These are phyloP conservation scores for Apoderus coryli DNA, from an alignment of 2,888 invertebrate species.

Conservation along the genomic window DNA sequence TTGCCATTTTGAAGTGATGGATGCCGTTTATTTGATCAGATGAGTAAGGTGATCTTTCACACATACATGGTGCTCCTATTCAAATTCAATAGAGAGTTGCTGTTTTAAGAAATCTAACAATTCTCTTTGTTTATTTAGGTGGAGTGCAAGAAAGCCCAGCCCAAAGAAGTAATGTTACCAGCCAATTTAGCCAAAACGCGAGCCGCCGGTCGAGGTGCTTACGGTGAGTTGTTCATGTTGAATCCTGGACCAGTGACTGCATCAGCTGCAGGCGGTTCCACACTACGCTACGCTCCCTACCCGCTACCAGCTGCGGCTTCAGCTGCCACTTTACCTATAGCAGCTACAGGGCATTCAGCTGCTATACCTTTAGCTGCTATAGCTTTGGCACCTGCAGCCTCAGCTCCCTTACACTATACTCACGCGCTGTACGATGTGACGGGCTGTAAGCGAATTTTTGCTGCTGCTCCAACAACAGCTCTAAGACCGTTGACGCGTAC, in stretches of 20 bases:
- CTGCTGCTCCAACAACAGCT: slow-evolving; percentile 35
- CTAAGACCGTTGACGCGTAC: slow-evolving; percentile 32
- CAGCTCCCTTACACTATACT: slow-evolving; percentile 27
- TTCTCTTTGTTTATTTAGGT: too few relatives aligned
- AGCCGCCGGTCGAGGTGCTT: slow-evolving; percentile 88
- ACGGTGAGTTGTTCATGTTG: slow-evolving; percentile 93
- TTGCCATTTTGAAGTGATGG: too few relatives aligned
- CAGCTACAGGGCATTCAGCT: slow-evolving; percentile 19
- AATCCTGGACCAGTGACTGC: slow-evolving; percentile 44
- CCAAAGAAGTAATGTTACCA: slow-evolving; percentile 99
- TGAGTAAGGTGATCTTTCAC: too few relatives aligned
- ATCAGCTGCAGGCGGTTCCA: slow-evolving; percentile 23
- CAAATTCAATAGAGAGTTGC: too few relatives aligned
- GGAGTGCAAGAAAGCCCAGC: slow-evolving; percentile 99
- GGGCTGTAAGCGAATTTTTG: slow-evolving; percentile 39
- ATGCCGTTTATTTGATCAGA: too few relatives aligned
- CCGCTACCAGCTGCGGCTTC: slow-evolving; percentile 38
- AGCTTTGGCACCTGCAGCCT: slow-evolving; percentile 20
- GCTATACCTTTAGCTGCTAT: slow-evolving; percentile 14
- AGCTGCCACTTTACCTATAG: slow-evolving; percentile 44
- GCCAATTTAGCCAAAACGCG: slow-evolving; percentile 91
- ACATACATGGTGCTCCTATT: too few relatives aligned
- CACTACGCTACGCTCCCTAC: slow-evolving; percentile 26
- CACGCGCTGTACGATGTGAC: slow-evolving; percentile 35
- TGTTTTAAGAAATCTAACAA: too few relatives aligned